Conservation (phyloP, 1,140 invertebrate species). For the Dendrolimus kikuchii region DNA sequence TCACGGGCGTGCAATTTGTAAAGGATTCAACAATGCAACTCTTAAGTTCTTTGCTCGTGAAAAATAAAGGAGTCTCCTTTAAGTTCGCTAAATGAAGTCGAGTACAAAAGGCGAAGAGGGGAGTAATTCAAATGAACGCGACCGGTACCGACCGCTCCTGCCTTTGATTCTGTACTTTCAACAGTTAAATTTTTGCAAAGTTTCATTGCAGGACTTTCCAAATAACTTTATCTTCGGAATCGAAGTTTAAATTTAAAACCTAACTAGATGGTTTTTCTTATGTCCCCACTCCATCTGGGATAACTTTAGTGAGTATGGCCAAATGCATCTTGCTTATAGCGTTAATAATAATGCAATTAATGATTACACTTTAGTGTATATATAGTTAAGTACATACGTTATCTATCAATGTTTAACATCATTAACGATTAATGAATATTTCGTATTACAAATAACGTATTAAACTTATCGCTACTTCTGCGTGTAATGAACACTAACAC, state of each 20-base stretch:
- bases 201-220: conserved; percentile 46
- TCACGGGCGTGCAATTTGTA: conserved; percentile 63
- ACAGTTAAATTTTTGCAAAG: conserved; percentile 63
- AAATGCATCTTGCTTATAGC: too few relatives aligned
- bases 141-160: conserved; percentile 37
- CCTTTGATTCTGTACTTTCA: conserved; percentile 57
- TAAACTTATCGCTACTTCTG: too few relatives aligned
- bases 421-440: too few relatives aligned
- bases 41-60: conserved; percentile 50
- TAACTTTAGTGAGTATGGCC: too few relatives aligned
- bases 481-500: too few relatives aligned
- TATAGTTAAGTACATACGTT: too few relatives aligned
- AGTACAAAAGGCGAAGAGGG: conserved; percentile 63
- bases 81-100: conserved; percentile 68
- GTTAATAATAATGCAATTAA: too few relatives aligned
- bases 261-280: conserved; percentile 30
- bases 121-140: conserved; percentile 61
- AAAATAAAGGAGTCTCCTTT: conserved; percentile 60
- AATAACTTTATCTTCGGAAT: conserved; percentile 36
- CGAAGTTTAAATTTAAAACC: conserved; percentile 27
- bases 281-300: neutral
- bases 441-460: too few relatives aligned
- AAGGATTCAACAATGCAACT: conserved; percentile 67
- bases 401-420: too few relatives aligned
- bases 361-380: too few relatives aligned